Base-by-base conservation (phyloP, 1,140 invertebrate species). In the Drosophila tani region DNA sequence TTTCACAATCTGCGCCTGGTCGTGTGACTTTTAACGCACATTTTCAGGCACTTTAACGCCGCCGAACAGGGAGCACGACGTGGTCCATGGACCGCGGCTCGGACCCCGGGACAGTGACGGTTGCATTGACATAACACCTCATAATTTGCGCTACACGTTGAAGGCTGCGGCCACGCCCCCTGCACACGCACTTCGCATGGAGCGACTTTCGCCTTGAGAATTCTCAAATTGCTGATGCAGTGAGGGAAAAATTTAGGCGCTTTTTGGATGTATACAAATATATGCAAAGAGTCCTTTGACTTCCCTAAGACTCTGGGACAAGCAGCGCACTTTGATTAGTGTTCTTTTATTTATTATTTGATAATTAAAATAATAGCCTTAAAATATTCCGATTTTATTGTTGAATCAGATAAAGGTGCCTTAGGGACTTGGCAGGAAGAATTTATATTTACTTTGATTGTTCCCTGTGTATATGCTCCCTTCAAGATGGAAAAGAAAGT, bases 71-170 rank as follows among this genome's bases (percentile, higher is more conserved):
- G 45, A 51, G 67, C 66, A 53, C 59, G 55, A 32, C 32, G 32
- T 17, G 60, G n/a, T 14, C 21, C 11, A 21, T n/a, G 12, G 47
- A 27, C 24, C 14, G 17, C 29, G 27, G 27, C 17, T 32, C 7
- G 17, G 59, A 57, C 15, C 38, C 32, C 24, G 75, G 49, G 60
- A 50, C 41, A 43, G 49, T 49, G 70, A 43, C 64, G 76, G 56
- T 49, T 64, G 75, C 85, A 88, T 88, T 88, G 85, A 88, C 85
- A 88, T 88, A 88, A 88, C 85, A 88, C 85, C 85, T 88, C 85
- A 88, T 88, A 88, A 88, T 88, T 88, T 88, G 85, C 85, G 69
- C 51, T 85, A 66, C 78, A 88, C 77, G 79, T 65, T 87, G 83
- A 79, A 76, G 83, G 68, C 81, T 75, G 47, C 63, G 41, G 40